Evolutionary conservation across 2,888 invertebrate genomes (phyloP).

Genomic region (Pedicia rivosa): DNA sequence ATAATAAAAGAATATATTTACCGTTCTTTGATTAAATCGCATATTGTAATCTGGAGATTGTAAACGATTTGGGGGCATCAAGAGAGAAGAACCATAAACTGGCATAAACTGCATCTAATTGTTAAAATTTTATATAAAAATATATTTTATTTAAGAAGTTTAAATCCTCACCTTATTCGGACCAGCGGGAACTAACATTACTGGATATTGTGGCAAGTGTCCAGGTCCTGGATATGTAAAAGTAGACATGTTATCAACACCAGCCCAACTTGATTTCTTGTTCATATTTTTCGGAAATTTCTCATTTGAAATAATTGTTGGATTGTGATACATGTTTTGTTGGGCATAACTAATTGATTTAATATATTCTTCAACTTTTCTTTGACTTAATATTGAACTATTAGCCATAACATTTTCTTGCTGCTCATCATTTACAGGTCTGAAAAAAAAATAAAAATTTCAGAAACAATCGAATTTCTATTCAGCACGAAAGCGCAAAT

Average conservation of each 20-base stretch:
- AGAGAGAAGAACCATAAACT: no score
- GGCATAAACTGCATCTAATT: no score
- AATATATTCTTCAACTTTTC: conserved; percentile 26
- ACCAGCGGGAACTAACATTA: conserved; percentile 1
- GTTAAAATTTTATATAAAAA: no score
- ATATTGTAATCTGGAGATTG: no score
- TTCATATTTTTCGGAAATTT: conserved; percentile 1
- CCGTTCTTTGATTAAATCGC: no score
- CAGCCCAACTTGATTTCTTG: background rate
- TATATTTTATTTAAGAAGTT: no score
- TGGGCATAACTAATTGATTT: conserved; percentile 17
- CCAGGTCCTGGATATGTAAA: conserved; percentile 2
- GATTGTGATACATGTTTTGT: conserved; percentile 2
- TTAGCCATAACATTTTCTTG: background rate
- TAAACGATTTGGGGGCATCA: no score
- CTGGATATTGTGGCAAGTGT: background rate
- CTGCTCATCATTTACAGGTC: background rate
- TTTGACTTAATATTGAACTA: conserved; percentile 18
- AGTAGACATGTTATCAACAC: conserved; percentile 1
- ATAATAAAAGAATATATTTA: no score
- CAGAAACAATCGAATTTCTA: no score
- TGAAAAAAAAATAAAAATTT: no score
- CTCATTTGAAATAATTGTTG: conserved; percentile 3
- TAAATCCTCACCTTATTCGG: no score
- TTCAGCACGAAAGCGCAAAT: no score